Percentiles rank a stretch among this genome's conserved stretches.
These are phyloP conservation scores for Dromiciops gliroides DNA, from an alignment of 2,113 vertebrate species.

Conservation along the genomic window DNA sequence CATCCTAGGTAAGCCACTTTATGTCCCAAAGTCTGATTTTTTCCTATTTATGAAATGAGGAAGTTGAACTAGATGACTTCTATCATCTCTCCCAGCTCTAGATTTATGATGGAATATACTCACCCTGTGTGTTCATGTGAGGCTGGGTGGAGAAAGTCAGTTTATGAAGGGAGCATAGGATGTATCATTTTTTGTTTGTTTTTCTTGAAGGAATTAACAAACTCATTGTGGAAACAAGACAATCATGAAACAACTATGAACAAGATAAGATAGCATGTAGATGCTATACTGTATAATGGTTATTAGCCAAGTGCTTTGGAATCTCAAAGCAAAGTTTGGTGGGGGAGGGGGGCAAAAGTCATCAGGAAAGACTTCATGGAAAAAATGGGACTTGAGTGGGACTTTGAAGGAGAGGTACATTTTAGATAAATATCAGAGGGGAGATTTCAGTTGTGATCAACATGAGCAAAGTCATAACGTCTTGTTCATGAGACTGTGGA, in stretches of 20 bases:
- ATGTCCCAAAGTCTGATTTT: background rate
- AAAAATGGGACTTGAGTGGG: background rate
- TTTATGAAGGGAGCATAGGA: background rate
- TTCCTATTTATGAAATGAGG: background rate
- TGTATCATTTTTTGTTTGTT: background rate
- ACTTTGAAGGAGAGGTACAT: background rate
- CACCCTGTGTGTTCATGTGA: background rate
- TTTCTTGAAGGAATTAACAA: background rate
- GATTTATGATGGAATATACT: background rate
- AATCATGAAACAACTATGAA: background rate
- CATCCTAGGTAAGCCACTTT: background rate
- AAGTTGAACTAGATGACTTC: background rate
- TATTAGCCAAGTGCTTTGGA: background rate
- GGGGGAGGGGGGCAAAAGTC: background rate
- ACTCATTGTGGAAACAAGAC: background rate
- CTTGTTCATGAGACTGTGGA: background rate
- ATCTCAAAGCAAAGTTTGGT: background rate
- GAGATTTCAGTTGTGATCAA: background rate
- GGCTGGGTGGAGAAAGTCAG: background rate
- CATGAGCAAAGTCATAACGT: background rate
- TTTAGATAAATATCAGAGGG: background rate
- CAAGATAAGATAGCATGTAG: background rate
- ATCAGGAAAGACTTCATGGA: background rate
- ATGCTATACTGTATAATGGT: background rate
- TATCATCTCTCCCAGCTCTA: background rate